Evolutionary conservation across 2,113 vertebrate genomes (phyloP), one percentile per base, ranked within the genome.

Genomic region (Zootoca vivipara): DNA sequence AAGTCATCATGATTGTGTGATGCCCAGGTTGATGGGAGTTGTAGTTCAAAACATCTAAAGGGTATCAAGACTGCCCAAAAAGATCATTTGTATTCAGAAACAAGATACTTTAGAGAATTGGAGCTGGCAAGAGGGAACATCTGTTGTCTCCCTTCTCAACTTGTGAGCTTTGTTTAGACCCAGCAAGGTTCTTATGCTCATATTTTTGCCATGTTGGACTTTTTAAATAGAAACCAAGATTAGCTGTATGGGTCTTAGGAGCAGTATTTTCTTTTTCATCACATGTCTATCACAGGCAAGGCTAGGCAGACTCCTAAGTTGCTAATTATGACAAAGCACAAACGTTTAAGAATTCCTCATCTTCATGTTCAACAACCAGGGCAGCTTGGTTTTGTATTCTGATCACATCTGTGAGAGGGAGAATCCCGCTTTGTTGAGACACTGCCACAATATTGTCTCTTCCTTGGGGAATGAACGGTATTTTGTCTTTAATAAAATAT

Each of bases 401-500:
- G 83, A 90, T 91, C 82, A 40, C 90, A 87, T 83, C 40, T 69
- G 78, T 85, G 86, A 84, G 73, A 88, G 91, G 85, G 78, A 90
- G 65, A 81, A 85, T 81, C 80, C 74, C 72, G 5, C 2, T 92
- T 91, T 89, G 91, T 85, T 89, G 85, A 91, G 86, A 9, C 18
- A 15, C 26, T 6, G 33, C 12, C 22, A 18, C 30, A 33, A 58
- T 85, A 86, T 52, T 90, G 28, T 10, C 62, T 87, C 72, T 88
- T 88, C 78, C 90, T 85, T 26, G 73, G 16, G 74, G 83, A 93
- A 92, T n/a, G 72, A 79, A 46, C 92, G 0, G 0, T 5, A 35
- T 81, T 88, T 67, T 87, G 85, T n/a, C 46, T 77, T 77, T 92
- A 90, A 93, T 89, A 56, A 94, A 93, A 89, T 12, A 9, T 67